phyloP scores from a whole-genome alignment of 2,888 invertebrate species.

The Pheosia gnoma region DNA sequence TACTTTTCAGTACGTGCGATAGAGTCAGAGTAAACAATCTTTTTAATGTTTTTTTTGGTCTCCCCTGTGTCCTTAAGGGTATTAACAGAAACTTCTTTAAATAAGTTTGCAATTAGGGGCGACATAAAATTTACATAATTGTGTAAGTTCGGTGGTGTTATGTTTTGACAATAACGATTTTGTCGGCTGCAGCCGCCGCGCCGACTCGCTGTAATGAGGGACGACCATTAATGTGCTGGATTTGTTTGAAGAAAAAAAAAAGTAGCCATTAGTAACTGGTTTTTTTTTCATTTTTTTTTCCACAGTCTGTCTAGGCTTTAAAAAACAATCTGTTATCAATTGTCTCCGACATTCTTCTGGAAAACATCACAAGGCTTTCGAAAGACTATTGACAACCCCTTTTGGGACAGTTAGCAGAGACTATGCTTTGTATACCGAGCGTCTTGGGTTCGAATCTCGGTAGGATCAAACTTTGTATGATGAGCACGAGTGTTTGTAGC shows the following conservation, averaged over 20 bases:
- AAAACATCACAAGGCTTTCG: no score
- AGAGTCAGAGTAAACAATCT: conserved; percentile 8
- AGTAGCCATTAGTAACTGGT: not conserved
- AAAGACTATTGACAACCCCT: no score
- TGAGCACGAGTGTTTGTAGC: no score
- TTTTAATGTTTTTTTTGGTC: conserved; percentile 13
- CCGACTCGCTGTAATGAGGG: conserved; percentile 11
- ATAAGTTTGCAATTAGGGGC: conserved; percentile 83
- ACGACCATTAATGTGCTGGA: not conserved
- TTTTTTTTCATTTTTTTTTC: no score
- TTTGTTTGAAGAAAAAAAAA: not conserved
- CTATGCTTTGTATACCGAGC: no score
- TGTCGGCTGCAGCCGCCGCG: conserved; percentile 41
- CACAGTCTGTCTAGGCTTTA: no score
- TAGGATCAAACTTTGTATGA: no score
- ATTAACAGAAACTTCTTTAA: conserved; percentile 81
- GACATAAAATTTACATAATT: conserved; percentile 82
- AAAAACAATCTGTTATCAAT: no score
- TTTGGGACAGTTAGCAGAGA: no score
- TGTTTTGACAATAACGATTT: conserved; percentile 74
- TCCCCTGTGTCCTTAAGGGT: conserved; percentile 52
- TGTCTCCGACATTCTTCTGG: no score
- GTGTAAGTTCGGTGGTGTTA: conserved; percentile 76
- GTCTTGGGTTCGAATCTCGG: no score
- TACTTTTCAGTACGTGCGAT: not conserved